A percentile compares a stretch with the other conserved stretches of the same genome.
These are phyloP conservation scores for Drosophila infuscata DNA, from an alignment of 2,888 invertebrate genomes.

Conservation along the genomic window DNA sequence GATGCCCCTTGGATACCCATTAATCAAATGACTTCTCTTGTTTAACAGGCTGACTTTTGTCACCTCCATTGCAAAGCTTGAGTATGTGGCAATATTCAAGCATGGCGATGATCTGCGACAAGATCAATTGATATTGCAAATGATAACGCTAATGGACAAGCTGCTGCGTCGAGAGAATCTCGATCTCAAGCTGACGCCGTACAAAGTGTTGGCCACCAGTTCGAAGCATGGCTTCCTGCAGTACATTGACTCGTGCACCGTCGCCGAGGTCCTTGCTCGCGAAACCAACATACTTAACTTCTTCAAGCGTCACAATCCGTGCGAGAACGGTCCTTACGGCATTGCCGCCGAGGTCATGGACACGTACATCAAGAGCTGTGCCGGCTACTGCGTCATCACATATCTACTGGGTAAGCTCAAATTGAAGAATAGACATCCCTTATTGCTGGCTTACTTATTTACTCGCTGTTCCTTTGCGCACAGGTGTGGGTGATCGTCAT, in stretches of 20 bases:
- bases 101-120: slow-evolving; percentile 98
- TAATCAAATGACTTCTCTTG: neutral
- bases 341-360: slow-evolving; percentile 98
- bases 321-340: slow-evolving; percentile 94
- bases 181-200: slow-evolving; percentile 98
- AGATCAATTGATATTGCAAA: slow-evolving; percentile 98
- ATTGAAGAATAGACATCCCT: too few species aligned
- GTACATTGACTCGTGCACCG: slow-evolving; percentile 96
- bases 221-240: slow-evolving; percentile 98
- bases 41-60: slow-evolving; percentile 91
- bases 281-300: slow-evolving; percentile 97
- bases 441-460: neutral
- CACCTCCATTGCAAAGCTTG: slow-evolving; percentile 89
- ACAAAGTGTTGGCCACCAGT: slow-evolving; percentile 97
- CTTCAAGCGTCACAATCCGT: slow-evolving; percentile 95
- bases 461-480: neutral
- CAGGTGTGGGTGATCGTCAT: slow-evolving; percentile 98
- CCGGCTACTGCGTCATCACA: slow-evolving; percentile 99
- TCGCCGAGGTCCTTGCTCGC: slow-evolving; percentile 94
- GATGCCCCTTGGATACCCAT: neutral
- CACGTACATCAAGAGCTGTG: slow-evolving; percentile 97
- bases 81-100: slow-evolving; percentile 98
- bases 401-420: slow-evolving; percentile 90
- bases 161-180: slow-evolving; percentile 96
- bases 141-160: slow-evolving; percentile 99